Conservation (phyloP, 2,113 vertebrate genomes). For the Pogonocichla stellata region DNA sequence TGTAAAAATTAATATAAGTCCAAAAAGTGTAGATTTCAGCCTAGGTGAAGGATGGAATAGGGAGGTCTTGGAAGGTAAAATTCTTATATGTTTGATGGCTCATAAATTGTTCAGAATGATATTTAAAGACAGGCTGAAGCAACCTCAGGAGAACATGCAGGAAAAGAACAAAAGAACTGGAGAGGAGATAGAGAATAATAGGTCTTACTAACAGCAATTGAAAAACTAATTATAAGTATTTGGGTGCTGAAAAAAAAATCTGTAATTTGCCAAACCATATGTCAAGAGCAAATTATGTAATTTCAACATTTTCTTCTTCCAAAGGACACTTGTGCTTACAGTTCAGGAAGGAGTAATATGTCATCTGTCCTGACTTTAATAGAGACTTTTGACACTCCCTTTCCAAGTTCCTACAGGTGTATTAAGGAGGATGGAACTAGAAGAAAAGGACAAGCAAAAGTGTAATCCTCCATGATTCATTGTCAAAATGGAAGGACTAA, state of each 20-base stretch:
- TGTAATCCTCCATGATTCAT: not conserved
- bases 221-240: not conserved
- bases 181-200: not conserved
- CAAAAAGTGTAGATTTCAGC: not conserved
- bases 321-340: not conserved
- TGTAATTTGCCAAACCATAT: not conserved
- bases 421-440: not conserved
- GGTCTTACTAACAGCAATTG: not conserved
- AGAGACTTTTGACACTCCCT: not conserved
- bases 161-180: not conserved
- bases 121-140: not conserved
- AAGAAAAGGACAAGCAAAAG: not conserved
- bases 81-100: not conserved
- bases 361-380: not conserved
- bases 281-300: not conserved
- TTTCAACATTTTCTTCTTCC: not conserved
- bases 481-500: not conserved
- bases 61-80: not conserved
- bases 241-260: not conserved
- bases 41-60: not conserved
- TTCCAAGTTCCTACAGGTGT: not conserved
- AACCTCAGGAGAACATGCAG: not conserved
- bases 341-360: not conserved
- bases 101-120: not conserved
- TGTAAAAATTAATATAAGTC: not conserved